These are phyloP conservation scores for Hylaea fasciaria DNA, from an alignment of 2,888 invertebrate genomes.

Conservation along the genomic window DNA sequence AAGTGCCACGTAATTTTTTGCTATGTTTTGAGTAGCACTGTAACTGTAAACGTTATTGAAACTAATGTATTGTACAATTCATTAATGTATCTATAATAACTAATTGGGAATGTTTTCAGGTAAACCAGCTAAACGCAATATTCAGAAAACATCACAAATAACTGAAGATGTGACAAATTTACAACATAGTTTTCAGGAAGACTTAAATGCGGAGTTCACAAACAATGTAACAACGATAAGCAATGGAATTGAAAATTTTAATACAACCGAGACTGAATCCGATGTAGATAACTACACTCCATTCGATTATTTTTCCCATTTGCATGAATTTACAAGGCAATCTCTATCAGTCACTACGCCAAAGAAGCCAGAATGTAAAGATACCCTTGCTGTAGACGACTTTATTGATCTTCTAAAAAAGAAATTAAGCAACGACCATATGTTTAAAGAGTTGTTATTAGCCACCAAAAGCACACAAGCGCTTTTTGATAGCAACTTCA, in stretches of 20 bases:
- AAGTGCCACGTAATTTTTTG: not conserved
- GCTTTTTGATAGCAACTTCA: conserved; percentile 52
- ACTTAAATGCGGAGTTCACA: not conserved
- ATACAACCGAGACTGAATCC: conserved; percentile 12
- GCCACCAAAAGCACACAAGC: conserved; percentile 50
- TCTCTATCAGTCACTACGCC: conserved; percentile 45
- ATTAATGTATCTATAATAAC: too few species aligned
- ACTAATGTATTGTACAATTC: too few species aligned
- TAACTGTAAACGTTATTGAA: too few species aligned
- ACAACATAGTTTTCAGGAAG: not conserved
- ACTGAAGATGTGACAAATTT: conserved; percentile 13
- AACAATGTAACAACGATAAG: conserved; percentile 14
- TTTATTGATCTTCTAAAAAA: conserved; percentile 71
- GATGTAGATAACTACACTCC: conserved; percentile 50
- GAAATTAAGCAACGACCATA: conserved; percentile 67
- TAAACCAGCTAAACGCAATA: conserved; percentile 14
- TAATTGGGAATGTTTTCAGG: too few species aligned
- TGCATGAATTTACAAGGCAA: conserved; percentile 56
- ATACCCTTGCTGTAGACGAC: conserved; percentile 65
- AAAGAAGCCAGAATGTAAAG: conserved; percentile 58
- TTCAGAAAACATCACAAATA: not conserved
- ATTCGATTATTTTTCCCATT: conserved; percentile 68
- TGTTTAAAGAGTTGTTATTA: conserved; percentile 65
- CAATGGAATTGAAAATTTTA: conserved; percentile 2
- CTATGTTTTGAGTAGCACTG: too few species aligned